phyloP scores from a whole-genome alignment of 1,140 invertebrate genomes.

The Drosophila pallidifrons region DNA sequence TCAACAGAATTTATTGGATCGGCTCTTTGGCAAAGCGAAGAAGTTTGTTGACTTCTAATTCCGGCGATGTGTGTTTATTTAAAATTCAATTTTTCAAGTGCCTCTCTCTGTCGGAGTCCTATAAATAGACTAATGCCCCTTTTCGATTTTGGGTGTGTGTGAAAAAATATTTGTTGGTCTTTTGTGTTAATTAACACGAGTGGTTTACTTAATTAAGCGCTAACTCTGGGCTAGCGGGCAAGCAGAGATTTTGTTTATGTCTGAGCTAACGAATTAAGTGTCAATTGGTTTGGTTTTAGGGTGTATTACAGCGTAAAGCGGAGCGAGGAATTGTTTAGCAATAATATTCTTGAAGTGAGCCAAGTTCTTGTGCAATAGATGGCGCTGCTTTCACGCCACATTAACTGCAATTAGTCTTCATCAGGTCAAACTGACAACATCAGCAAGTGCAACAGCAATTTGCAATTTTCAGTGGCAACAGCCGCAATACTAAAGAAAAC shows the following conservation, averaged over 20 bases:
- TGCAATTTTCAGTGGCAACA: constrained; percentile 41
- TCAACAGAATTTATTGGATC: constrained; percentile 13
- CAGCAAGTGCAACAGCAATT: constrained; percentile 48
- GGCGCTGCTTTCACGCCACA: constrained; percentile 65
- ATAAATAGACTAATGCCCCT: constrained; percentile 59
- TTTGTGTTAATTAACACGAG: constrained; percentile 79
- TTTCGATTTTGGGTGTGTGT: constrained; percentile 32
- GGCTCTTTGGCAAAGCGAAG: constrained; percentile 17
- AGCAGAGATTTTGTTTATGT: constrained; percentile 63
- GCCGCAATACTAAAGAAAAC: constrained; percentile 14
- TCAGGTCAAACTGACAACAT: constrained; percentile 65
- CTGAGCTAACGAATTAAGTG: constrained; percentile 36
- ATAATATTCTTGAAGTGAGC: constrained; percentile 21
- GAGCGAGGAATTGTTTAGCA: constrained; percentile 15
- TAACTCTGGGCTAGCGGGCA: constrained; percentile 43
- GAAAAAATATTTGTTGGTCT: constrained; percentile 70
- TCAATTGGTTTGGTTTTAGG: constrained; percentile 7
- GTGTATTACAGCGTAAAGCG: background rate
- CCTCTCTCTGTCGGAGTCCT: constrained; percentile 51
- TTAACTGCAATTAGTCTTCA: constrained; percentile 81
- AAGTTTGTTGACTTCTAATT: constrained; percentile 71
- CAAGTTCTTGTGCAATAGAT: constrained; percentile 52
- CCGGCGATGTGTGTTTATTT: constrained; percentile 55
- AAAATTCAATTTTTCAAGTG: constrained; percentile 60
- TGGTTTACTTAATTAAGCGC: constrained; percentile 80